A percentile compares a stretch with the other conserved stretches of the same genome.
Evolutionary conservation across 2,888 invertebrate species (phyloP).

Genomic region (Acholoe squamosa): DNA sequence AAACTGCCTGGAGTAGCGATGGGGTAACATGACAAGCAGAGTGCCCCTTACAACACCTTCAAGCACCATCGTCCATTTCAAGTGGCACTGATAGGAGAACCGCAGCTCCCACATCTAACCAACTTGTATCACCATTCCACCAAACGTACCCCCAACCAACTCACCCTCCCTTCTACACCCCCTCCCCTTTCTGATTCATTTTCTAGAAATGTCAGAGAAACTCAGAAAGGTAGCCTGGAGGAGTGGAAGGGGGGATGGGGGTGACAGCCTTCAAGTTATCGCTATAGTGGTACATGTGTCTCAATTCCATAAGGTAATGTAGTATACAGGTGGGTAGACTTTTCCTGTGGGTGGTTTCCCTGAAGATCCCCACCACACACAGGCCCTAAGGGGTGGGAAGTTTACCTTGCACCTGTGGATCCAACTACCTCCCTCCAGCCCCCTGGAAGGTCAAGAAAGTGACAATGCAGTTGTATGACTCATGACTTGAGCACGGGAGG

Average conservation of each 20-base stretch:
- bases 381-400: slow-evolving; percentile 21
- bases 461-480: slow-evolving; percentile 55
- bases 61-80: slow-evolving; percentile 12
- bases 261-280: neutral
- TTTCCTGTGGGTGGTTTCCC: neutral
- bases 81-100: slow-evolving; percentile 12
- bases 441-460: slow-evolving; percentile 12
- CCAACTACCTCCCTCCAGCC: neutral
- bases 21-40: neutral
- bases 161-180: too few relatives aligned
- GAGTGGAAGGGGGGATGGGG: neutral
- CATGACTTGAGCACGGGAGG: neutral
- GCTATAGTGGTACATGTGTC: neutral
- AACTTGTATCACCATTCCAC: neutral
- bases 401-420: slow-evolving; percentile 27
- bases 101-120: neutral
- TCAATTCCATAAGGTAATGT: neutral
- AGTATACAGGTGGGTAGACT: neutral
- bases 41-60: neutral
- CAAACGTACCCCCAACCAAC: too few relatives aligned
- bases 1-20: neutral
- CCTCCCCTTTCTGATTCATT: too few relatives aligned
- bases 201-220: too few relatives aligned
- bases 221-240: too few relatives aligned
- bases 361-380: neutral